These are phyloP conservation scores for Chydorus sphaericus DNA, from an alignment of 2,888 invertebrate genomes.

Conservation along the genomic window DNA sequence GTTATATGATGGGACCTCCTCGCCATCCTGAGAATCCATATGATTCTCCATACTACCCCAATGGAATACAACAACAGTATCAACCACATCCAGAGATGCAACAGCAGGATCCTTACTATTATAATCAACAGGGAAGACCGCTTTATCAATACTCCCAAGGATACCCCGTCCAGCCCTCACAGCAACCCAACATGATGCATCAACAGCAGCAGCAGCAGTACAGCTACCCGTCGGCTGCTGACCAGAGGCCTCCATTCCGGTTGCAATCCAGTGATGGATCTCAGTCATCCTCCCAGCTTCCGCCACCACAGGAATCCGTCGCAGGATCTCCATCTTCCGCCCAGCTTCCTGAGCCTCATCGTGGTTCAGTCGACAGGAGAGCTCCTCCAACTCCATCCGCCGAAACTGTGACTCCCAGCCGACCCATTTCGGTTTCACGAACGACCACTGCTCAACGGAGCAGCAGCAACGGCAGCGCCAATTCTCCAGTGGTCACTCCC, in stretches of 20 bases:
- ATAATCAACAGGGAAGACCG: conserved; percentile 11
- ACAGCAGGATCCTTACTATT: conserved; percentile 19
- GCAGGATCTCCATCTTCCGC: background rate
- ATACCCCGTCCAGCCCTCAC: conserved; percentile 17
- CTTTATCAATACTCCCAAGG: background rate
- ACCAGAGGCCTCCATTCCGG: conserved; percentile 11
- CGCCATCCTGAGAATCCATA: conserved; percentile 1
- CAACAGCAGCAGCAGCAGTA: background rate
- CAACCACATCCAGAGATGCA: no score
- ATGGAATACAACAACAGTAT: conserved; percentile 23
- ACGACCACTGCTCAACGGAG: conserved; percentile 22
- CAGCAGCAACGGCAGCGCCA: conserved; percentile 22
- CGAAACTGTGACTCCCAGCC: background rate
- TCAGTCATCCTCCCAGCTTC: background rate
- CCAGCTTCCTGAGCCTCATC: background rate
- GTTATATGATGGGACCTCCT: background rate
- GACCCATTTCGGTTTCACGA: conserved; percentile 23
- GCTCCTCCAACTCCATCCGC: background rate
- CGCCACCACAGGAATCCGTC: background rate
- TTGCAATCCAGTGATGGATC: background rate
- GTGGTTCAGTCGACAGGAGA: background rate
- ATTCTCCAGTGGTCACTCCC: background rate
- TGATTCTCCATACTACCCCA: background rate
- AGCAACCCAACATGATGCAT: conserved; percentile 42
- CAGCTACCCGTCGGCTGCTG: conserved; percentile 11